These are phyloP conservation scores for Isaurus tuberculatus DNA, from an alignment of 92 coral and sea anemone genomes.

Conservation along the genomic window DNA sequence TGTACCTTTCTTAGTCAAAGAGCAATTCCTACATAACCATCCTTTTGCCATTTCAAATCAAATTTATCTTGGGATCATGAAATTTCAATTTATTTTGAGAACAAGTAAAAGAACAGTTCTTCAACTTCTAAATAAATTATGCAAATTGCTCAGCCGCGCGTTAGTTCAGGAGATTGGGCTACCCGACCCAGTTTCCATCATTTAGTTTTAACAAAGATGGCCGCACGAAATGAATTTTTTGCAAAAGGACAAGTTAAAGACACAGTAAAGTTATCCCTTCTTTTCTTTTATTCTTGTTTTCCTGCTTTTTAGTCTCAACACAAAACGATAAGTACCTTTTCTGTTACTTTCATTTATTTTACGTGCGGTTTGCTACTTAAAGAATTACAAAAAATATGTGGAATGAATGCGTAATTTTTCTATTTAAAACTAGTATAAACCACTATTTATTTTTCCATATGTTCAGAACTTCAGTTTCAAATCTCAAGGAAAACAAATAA, in stretches of 20 bases:
- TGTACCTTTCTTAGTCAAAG: no score
- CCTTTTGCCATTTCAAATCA: no score
- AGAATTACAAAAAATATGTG: neutral
- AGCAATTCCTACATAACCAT: no score
- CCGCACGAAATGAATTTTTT: constrained; percentile 23
- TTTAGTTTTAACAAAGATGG: constrained; percentile 18
- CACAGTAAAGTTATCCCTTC: neutral
- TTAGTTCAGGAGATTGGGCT: constrained; percentile 4
- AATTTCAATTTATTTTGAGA: no score
- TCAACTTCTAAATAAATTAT: neutral
- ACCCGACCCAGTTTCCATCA: constrained; percentile 29
- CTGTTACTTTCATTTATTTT: neutral
- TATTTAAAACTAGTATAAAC: neutral
- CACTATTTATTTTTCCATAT: neutral
- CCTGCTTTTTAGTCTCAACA: neutral
- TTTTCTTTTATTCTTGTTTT: neutral
- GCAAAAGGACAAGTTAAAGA: constrained; percentile 36
- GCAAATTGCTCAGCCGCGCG: neutral
- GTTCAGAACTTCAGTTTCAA: neutral
- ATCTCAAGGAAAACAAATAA: neutral
- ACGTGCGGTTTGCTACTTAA: neutral
- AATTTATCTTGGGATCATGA: no score
- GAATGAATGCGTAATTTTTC: neutral
- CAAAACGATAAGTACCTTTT: neutral
- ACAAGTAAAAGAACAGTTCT: neutral